Conservation (phyloP, 2,797 vertebrate genomes). For the Dryobates pubescens region DNA sequence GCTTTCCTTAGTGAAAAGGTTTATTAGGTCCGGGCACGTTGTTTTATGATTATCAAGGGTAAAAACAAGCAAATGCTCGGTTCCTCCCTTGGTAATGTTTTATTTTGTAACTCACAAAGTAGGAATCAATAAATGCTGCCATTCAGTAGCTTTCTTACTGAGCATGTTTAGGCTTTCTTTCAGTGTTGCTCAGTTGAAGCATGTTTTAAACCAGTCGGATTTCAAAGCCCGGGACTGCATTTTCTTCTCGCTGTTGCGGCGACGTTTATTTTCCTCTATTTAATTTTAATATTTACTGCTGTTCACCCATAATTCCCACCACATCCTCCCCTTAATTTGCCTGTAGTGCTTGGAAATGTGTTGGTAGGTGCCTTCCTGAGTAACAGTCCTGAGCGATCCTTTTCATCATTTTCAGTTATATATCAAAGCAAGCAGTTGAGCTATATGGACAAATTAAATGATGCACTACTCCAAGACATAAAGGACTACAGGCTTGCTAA, state of each 20-base stretch:
- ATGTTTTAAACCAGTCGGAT: not conserved
- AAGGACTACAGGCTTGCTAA: not conserved
- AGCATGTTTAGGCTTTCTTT: not conserved
- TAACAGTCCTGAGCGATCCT: not conserved
- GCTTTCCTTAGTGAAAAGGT: not conserved
- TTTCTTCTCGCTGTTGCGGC: not conserved
- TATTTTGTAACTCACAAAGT: not conserved
- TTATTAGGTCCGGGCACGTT: not conserved
- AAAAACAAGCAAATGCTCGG: not conserved
- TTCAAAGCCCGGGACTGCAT: not conserved
- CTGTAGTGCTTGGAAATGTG: not conserved
- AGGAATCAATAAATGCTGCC: not conserved
- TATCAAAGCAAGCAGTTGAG: slow-evolving; percentile 3
- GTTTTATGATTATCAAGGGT: not conserved
- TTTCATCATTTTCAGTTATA: slow-evolving; percentile 34
- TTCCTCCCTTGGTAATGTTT: not conserved
- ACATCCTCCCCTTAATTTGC: not conserved
- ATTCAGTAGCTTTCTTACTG: not conserved
- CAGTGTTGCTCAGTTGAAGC: not conserved
- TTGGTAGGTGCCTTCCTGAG: not conserved
- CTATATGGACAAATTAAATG: slow-evolving; percentile 34
- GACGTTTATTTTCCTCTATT: not conserved
- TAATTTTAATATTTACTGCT: slow-evolving; percentile 41
- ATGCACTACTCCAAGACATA: slow-evolving; percentile 1
- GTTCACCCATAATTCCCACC: slow-evolving; percentile 38